Conservation (phyloP, 2,797 vertebrate genomes). For the Discoglossus pictus region DNA sequence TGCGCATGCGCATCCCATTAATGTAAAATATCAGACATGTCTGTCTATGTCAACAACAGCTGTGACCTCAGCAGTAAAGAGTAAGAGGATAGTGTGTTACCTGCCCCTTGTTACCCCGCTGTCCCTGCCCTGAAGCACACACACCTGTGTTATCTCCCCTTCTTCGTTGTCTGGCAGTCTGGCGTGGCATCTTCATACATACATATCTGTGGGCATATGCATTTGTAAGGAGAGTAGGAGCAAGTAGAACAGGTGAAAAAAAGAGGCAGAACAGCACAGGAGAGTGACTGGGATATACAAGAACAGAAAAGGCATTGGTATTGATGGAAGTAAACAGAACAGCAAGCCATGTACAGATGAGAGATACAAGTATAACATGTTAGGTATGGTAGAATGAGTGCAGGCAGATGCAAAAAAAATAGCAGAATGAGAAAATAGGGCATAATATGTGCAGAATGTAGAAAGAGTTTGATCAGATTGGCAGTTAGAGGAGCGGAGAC, state of each 20-base stretch:
- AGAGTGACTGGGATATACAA: background rate
- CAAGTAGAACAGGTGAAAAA: background rate
- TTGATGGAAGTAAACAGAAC: no score
- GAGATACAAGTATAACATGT: background rate
- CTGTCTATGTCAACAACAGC: background rate
- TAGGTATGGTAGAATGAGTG: background rate
- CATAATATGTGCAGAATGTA: no score
- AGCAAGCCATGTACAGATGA: no score
- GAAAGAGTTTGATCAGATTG: no score
- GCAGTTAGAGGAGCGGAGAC: no score
- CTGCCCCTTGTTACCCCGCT: slow-evolving; percentile 4
- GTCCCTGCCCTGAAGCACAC: slow-evolving; percentile 10
- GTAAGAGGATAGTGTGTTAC: background rate
- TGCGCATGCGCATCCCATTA: no score
- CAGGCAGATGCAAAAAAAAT: no score
- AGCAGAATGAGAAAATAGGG: no score
- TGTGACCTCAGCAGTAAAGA: background rate
- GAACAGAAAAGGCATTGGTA: background rate
- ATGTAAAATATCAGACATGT: no score
- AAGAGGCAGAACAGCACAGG: no score
- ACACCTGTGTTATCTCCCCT: slow-evolving; percentile 72
- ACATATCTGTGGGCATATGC: background rate
- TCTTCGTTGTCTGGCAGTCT: slow-evolving; percentile 61
- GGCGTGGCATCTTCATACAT: slow-evolving; percentile 16
- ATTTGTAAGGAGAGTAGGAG: background rate